A percentile compares a stretch with the other conserved stretches of the same genome.
These are phyloP conservation scores for Hypselothyrea guttata DNA, from an alignment of 2,888 invertebrate genomes.

Conservation along the genomic window DNA sequence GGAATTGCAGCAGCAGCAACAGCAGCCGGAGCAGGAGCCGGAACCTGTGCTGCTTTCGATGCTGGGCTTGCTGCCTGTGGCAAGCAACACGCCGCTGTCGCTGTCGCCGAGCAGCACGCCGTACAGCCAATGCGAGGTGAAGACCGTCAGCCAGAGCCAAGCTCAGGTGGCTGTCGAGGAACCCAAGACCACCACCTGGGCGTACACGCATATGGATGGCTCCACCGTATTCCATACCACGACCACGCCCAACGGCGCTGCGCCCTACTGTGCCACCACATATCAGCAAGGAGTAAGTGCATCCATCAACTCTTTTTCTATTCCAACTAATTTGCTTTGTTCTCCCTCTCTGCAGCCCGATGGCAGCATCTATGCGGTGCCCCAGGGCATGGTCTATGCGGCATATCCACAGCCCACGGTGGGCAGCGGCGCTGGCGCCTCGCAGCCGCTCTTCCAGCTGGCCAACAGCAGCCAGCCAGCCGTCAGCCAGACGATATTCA, in stretches of 20 bases:
- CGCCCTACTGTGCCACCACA: constrained; percentile 81
- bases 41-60: too few species aligned
- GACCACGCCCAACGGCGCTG: constrained; percentile 73
- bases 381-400: constrained; percentile 82
- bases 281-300: constrained; percentile 82
- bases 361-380: constrained; percentile 82
- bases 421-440: constrained; percentile 48
- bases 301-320: neutral
- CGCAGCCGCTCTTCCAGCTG: constrained; percentile 67
- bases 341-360: constrained; percentile 72
- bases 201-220: constrained; percentile 80
- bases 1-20: constrained; percentile 12
- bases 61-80: constrained; percentile 34
- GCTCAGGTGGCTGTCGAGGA: constrained; percentile 58
- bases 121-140: constrained; percentile 73
- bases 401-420: constrained; percentile 80
- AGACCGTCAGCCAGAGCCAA: constrained; percentile 58
- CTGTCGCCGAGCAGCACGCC: constrained; percentile 80
- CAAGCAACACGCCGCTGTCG: constrained; percentile 71
- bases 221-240: constrained; percentile 80
- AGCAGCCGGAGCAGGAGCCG: too few species aligned
- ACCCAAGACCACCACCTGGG: constrained; percentile 77
- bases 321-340: neutral
- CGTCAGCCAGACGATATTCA: constrained; percentile 56
- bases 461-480: constrained; percentile 58